Percentiles rank a stretch among this genome's conserved stretches.
Conservation (phyloP, 1,140 invertebrate species). For the Euwallacea similis region DNA sequence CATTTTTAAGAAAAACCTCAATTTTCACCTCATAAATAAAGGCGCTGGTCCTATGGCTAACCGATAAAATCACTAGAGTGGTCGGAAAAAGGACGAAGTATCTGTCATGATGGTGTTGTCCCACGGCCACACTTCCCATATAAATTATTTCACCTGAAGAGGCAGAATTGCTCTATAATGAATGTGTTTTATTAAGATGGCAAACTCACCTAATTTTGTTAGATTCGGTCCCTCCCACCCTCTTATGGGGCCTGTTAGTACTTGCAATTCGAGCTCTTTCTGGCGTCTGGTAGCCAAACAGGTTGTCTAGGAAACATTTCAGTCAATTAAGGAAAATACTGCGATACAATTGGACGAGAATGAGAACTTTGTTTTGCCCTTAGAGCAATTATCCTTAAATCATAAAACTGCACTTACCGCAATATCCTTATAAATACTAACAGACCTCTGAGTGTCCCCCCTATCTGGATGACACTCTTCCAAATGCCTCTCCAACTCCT, state of each 20-base stretch:
- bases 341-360: background rate
- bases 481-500: slow-evolving; percentile 93
- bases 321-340: slow-evolving; percentile 1
- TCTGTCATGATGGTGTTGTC: slow-evolving; percentile 77
- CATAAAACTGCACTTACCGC: slow-evolving; percentile 64
- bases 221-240: slow-evolving; percentile 93
- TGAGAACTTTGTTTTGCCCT: too few relatives aligned
- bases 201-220: slow-evolving; percentile 56
- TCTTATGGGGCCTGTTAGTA: slow-evolving; percentile 87
- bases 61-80: slow-evolving; percentile 85
- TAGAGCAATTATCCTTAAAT: too few relatives aligned
- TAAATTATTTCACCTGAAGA: slow-evolving; percentile 75
- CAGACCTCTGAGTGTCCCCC: slow-evolving; percentile 93
- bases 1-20: background rate
- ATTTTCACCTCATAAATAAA: slow-evolving; percentile 88
- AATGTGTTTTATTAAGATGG: background rate
- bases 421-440: slow-evolving; percentile 92
- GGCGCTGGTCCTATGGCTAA: slow-evolving; percentile 88
- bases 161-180: background rate
- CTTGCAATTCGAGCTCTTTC: slow-evolving; percentile 94
- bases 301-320: slow-evolving; percentile 63
- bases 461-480: slow-evolving; percentile 94
- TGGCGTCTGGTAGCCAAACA: slow-evolving; percentile 86
- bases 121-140: slow-evolving; percentile 86
- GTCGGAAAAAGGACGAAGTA: slow-evolving; percentile 91